Evolutionary conservation across 1,140 invertebrate genomes (phyloP).

Genomic region (Mamestra configurata): DNA sequence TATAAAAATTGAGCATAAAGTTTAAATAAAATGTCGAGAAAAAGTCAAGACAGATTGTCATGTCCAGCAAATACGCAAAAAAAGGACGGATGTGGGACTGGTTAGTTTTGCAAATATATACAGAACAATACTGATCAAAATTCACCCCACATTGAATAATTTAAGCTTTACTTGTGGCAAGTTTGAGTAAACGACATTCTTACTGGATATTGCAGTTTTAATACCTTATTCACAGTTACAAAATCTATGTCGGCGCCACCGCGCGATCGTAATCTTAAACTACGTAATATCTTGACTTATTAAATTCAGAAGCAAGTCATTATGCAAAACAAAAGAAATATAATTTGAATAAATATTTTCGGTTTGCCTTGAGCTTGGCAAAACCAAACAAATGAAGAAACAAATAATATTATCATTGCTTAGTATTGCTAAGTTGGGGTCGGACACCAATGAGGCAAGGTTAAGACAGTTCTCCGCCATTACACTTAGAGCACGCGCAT

Average conservation of each 20-base stretch:
- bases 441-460: too few species aligned
- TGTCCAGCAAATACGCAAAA: neutral
- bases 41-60: conserved; percentile 11
- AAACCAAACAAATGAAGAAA: too few species aligned
- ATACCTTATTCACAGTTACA: neutral
- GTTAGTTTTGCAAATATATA: conserved; percentile 27
- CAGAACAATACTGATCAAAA: conserved; percentile 9
- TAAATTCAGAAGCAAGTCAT: neutral
- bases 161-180: neutral
- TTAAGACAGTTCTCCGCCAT: too few species aligned
- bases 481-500: too few species aligned
- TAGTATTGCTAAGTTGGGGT: too few species aligned
- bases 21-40: neutral
- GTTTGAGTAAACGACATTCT: neutral
- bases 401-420: too few species aligned
- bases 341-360: neutral
- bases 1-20: conserved; percentile 12
- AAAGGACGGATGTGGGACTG: neutral
- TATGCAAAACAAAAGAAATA: neutral
- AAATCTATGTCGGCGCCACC: neutral
- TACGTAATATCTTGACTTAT: neutral
- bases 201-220: neutral
- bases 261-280: too few species aligned
- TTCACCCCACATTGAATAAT: conserved; percentile 11
- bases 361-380: neutral